Evolutionary conservation across 2,797 vertebrate species (phyloP).

Genomic region (Zalophus californianus): DNA sequence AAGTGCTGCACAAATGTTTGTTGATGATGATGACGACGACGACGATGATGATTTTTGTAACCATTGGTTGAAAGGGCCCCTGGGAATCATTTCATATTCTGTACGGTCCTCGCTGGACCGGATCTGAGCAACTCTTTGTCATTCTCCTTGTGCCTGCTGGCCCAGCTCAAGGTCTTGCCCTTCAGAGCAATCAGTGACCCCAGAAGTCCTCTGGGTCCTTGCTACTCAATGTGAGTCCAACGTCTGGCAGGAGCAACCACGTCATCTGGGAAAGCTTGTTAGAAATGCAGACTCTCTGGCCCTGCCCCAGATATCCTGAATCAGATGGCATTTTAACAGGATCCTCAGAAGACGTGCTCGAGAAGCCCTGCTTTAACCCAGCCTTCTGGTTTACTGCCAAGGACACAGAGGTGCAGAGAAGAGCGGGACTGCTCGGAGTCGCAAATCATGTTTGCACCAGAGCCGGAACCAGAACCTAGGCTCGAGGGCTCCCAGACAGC

Average conservation of each 20-base stretch:
- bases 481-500: neutral
- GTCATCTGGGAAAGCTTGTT: neutral
- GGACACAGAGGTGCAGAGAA: neutral
- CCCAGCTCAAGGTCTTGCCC: neutral
- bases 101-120: neutral
- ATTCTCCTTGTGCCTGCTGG: neutral
- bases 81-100: neutral
- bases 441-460: neutral
- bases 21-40: fast-evolving
- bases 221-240: neutral
- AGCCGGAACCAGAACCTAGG: fast-evolving
- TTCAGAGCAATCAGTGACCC: neutral
- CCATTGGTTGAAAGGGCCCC: neutral
- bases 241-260: neutral
- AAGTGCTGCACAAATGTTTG: neutral
- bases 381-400: too few species aligned
- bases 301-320: fast-evolving
- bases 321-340: neutral
- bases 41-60: neutral
- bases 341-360: fast-evolving
- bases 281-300: fast-evolving
- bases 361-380: neutral
- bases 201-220: neutral
- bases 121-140: neutral
- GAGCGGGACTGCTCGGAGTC: neutral